These are phyloP conservation scores for Didymodactylos carnosus DNA, from an alignment of 2,888 invertebrate species.

Conservation along the genomic window DNA sequence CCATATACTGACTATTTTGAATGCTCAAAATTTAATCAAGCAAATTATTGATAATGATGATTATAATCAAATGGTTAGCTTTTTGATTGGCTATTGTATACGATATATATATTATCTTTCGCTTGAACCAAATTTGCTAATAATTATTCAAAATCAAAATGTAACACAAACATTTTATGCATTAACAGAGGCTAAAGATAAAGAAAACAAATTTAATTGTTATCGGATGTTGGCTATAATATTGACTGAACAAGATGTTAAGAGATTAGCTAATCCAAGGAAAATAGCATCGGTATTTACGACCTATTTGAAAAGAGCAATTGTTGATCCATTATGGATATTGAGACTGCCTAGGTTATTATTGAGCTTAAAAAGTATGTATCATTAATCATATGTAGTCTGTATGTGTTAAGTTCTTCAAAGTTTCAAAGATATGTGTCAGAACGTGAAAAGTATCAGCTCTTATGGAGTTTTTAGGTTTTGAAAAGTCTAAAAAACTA, in stretches of 20 bases:
- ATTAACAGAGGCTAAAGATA: neutral
- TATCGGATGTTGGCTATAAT: neutral
- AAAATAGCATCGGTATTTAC: neutral
- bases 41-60: too few relatives aligned
- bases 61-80: too few relatives aligned
- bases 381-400: too few relatives aligned
- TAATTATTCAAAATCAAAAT: neutral
- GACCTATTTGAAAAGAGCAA: neutral
- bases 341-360: too few relatives aligned
- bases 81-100: neutral
- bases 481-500: neutral
- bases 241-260: neutral
- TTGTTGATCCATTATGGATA: too few relatives aligned
- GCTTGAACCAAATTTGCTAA: neutral
- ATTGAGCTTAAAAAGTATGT: too few relatives aligned
- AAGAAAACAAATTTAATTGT: neutral
- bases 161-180: neutral
- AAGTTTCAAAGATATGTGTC: too few relatives aligned
- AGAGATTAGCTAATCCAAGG: neutral
- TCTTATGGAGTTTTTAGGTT: too few relatives aligned
- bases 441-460: too few relatives aligned
- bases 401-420: too few relatives aligned
- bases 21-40: too few relatives aligned
- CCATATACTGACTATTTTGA: too few relatives aligned
- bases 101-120: neutral